A percentile compares a stretch with the other conserved stretches of the same genome.
Evolutionary conservation across 2,888 invertebrate genomes (phyloP).

Genomic region (Zaprionus obscuricornis): DNA sequence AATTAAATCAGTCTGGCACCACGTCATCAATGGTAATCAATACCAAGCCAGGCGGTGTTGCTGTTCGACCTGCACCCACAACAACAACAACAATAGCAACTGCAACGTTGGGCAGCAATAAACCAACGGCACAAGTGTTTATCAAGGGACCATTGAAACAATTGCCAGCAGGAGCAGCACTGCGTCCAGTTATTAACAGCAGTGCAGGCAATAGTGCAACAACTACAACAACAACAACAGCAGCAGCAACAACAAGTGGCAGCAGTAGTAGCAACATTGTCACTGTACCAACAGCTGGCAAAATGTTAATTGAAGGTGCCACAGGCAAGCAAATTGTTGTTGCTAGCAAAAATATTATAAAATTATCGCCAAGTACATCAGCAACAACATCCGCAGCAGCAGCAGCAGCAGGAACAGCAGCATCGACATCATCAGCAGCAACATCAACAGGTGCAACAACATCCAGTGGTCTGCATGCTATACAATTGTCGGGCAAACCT

Average conservation of each 20-base stretch:
- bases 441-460: slow-evolving; percentile 10
- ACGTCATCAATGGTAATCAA: slow-evolving; percentile 50
- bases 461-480: slow-evolving; percentile 70
- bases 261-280: slow-evolving; percentile 2
- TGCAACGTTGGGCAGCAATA: no score
- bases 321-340: slow-evolving; percentile 80
- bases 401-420: slow-evolving; percentile 22
- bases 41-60: slow-evolving; percentile 35
- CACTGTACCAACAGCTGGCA: slow-evolving; percentile 35
- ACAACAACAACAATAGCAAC: neutral
- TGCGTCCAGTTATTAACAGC: slow-evolving; percentile 28
- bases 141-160: slow-evolving; percentile 52
- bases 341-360: slow-evolving; percentile 78
- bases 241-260: slow-evolving; percentile 1
- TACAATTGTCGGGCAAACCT: slow-evolving; percentile 80
- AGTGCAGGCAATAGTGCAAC: slow-evolving; percentile 2
- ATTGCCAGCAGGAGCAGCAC: slow-evolving; percentile 22
- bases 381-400: slow-evolving; percentile 13
- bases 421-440: slow-evolving; percentile 7
- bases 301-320: slow-evolving; percentile 73
- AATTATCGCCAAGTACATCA: slow-evolving; percentile 64
- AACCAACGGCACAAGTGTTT: slow-evolving; percentile 51
- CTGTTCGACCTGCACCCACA: slow-evolving; percentile 5
- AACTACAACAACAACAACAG: slow-evolving; percentile 8
- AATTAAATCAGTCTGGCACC: slow-evolving; percentile 46